Evolutionary conservation across 2,888 invertebrate species (phyloP).

Genomic region (Bruchidius siliquastri): DNA sequence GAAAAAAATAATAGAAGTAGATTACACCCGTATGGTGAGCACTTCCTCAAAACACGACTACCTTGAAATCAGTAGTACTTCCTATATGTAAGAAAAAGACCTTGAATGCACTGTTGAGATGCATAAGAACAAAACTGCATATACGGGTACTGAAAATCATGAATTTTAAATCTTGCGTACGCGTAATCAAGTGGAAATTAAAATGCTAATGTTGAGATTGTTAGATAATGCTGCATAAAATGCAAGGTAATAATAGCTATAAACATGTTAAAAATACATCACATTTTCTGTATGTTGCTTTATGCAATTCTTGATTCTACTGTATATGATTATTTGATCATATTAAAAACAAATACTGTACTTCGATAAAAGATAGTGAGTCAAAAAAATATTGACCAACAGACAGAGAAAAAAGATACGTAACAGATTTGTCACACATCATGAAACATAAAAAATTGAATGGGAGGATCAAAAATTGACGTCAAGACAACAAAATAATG

Average conservation of each 20-base stretch:
- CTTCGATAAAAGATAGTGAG: too few relatives aligned
- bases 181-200: not conserved
- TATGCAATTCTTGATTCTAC: not conserved
- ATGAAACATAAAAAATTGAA: too few relatives aligned
- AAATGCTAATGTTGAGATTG: not conserved
- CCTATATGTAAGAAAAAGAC: not conserved
- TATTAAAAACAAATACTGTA: too few relatives aligned
- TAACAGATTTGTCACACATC: too few relatives aligned
- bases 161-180: not conserved
- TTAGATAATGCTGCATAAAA: not conserved
- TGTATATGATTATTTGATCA: too few relatives aligned
- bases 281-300: not conserved
- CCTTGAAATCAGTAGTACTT: not conserved
- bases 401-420: too few relatives aligned
- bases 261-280: not conserved
- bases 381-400: too few relatives aligned
- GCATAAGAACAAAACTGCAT: not conserved
- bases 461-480: too few relatives aligned
- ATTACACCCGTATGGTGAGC: not conserved
- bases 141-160: not conserved
- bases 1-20: not conserved
- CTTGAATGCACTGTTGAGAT: not conserved
- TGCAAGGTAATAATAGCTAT: not conserved
- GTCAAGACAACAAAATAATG: too few relatives aligned
- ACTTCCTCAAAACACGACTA: not conserved